Evolutionary conservation across 1,140 invertebrate genomes (phyloP).

Genomic region (honey bee (Apis mellifera)): DNA sequence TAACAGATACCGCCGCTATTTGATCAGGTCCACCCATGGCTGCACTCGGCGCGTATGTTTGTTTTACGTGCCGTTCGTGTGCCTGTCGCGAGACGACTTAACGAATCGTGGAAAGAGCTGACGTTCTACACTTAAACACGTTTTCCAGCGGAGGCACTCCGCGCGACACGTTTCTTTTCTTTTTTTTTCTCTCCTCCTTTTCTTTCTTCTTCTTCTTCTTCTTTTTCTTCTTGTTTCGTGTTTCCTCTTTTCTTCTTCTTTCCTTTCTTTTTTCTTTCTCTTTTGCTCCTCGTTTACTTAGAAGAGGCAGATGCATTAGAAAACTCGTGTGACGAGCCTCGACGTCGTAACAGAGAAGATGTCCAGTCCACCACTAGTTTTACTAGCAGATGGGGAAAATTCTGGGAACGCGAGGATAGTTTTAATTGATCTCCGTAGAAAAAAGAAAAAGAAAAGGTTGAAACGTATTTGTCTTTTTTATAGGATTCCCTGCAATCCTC

Average conservation of each 20-base stretch:
- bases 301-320: conserved; percentile 72
- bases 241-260: conserved; percentile 54
- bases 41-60: conserved; percentile 44
- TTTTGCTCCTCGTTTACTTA: conserved; percentile 59
- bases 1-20: conserved; percentile 69
- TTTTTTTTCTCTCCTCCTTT: not conserved
- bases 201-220: not conserved
- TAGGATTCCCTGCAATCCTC: too few relatives aligned
- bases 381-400: conserved; percentile 9
- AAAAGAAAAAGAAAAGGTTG: not conserved
- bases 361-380: not conserved
- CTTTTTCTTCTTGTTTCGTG: not conserved
- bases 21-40: conserved; percentile 58
- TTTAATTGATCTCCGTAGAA: not conserved
- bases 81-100: conserved; percentile 47
- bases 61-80: conserved; percentile 62
- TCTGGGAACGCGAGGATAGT: not conserved
- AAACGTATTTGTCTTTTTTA: not conserved
- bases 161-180: conserved; percentile 40
- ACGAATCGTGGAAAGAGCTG: conserved; percentile 63
- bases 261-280: not conserved
- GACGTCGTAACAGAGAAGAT: conserved; percentile 37
- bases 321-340: conserved; percentile 66
- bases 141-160: conserved; percentile 56
- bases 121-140: conserved; percentile 67